Evolutionary conservation across 1,140 invertebrate genomes (phyloP).

Genomic region (Cotesia typhae): DNA sequence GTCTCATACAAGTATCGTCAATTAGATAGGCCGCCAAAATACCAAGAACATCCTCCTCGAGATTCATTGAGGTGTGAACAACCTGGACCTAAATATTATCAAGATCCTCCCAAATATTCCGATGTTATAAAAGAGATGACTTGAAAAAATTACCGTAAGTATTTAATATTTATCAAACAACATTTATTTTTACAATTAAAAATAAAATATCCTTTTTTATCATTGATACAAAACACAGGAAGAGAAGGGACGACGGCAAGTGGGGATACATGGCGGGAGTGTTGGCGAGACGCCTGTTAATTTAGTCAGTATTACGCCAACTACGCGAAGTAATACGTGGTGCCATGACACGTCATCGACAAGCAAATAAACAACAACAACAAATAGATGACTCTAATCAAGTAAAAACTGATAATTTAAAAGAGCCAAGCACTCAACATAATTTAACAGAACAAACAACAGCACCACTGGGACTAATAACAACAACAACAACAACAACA

Average conservation of each 20-base stretch:
- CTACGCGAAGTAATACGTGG: slow-evolving; percentile 59
- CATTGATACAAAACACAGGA: slow-evolving; percentile 50
- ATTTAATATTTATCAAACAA: too few species aligned
- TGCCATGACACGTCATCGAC: slow-evolving; percentile 36
- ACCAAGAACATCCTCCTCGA: slow-evolving; percentile 52
- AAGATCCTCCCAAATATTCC: slow-evolving; percentile 56
- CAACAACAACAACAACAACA: not conserved
- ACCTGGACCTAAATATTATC: slow-evolving; percentile 55
- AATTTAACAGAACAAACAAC: too few species aligned
- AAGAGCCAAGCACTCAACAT: slow-evolving; percentile 22
- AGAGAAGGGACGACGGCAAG: slow-evolving; percentile 53
- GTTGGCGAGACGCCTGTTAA: slow-evolving; percentile 58
- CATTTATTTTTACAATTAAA: not conserved
- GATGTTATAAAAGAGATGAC: slow-evolving; percentile 56
- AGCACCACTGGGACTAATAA: slow-evolving; percentile 17
- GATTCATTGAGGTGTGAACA: slow-evolving; percentile 48
- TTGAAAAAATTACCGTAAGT: slow-evolving; percentile 49
- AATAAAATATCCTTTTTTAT: slow-evolving; percentile 45
- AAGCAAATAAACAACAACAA: slow-evolving; percentile 41
- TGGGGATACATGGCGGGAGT: slow-evolving; percentile 44
- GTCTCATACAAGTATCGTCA: slow-evolving; percentile 54
- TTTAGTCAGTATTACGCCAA: slow-evolving; percentile 63
- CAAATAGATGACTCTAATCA: slow-evolving; percentile 1
- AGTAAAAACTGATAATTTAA: slow-evolving; percentile 22
- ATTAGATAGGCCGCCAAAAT: slow-evolving; percentile 57